Evolutionary conservation across 2,797 vertebrate species (phyloP).

Genomic region (Salmo trutta): DNA sequence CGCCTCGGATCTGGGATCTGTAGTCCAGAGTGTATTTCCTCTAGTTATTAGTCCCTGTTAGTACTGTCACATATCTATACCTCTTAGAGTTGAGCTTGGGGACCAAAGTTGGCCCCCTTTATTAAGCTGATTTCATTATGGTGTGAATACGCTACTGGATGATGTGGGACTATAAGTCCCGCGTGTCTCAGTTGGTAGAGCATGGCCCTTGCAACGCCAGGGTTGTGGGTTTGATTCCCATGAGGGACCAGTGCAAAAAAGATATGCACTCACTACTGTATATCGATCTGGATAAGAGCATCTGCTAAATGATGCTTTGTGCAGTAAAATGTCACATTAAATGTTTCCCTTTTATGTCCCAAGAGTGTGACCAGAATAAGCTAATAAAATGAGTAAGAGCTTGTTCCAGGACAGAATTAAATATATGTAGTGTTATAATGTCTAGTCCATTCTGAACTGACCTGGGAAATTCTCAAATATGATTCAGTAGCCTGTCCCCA

Average conservation of each 20-base stretch:
- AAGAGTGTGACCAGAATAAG: constrained; percentile 24
- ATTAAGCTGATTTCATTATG: constrained; percentile 50
- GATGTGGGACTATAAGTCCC: constrained; percentile 25
- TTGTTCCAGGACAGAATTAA: background rate
- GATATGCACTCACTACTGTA: too few species aligned
- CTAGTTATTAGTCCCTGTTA: constrained; percentile 65
- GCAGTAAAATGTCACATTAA: constrained; percentile 35
- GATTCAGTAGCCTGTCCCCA: background rate
- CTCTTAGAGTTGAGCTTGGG: constrained; percentile 44
- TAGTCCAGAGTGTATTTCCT: constrained; percentile 41
- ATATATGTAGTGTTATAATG: background rate
- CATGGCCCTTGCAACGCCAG: too few species aligned
- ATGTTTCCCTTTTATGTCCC: constrained; percentile 24
- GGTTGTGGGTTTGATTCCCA: too few species aligned
- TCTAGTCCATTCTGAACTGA: background rate
- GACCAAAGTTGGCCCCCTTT: constrained; percentile 61
- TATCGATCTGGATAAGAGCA: background rate
- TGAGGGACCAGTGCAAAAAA: too few species aligned
- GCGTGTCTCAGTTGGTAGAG: too few species aligned
- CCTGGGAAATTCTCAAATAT: background rate
- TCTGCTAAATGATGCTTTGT: constrained; percentile 1
- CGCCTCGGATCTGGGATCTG: constrained; percentile 33
- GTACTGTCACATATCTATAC: constrained; percentile 72
- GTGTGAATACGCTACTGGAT: constrained; percentile 40
- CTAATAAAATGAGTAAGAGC: constrained; percentile 45